Base-by-base conservation (phyloP, 2,797 vertebrate species). In the Erpetoichthys calabaricus region DNA sequence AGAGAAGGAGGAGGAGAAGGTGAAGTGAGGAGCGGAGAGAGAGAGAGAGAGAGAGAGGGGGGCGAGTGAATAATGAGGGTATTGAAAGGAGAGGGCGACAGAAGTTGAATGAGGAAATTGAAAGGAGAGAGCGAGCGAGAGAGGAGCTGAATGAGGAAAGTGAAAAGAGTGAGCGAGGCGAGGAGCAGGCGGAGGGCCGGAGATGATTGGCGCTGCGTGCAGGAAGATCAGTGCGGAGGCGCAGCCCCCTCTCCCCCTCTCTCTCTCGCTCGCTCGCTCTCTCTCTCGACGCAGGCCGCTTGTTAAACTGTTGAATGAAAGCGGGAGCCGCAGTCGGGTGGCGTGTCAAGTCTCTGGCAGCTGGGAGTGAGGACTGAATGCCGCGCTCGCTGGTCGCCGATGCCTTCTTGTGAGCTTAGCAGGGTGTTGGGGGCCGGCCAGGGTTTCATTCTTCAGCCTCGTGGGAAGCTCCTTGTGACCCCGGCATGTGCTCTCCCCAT, bases 401-500 rank as follows among this genome's bases (percentile, higher is more conserved):
- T 25, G 25, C 25, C 25, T 25, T 25, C 25, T 25, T 25, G 25
- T 25, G 25, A 25, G 25, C 25, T 25, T 25, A 25, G 25, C 25
- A 25, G 25, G 25, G 25, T 2, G 25, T 25, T 25, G 25, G 25
- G 25, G 25, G 25, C 25, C 25, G 25, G 25, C 25, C 25, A 25
- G 25, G 25, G 25, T 25, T 25, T 25, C 25, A 25, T 25, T 25
- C 25, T 25, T 25, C 25, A 25, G 25, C 77, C 65, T 61, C 55
- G 45, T 25, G 51, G 59, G 63, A 62, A 67, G 75, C 68, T 10
- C 46, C 44, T 6, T 61, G 56, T 49, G 51, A 50, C 51, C 68
- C 62, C 64, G 80, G 72, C 62, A 86, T 86, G 83, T 81, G 80
- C 76, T 80, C 72, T 44, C 51, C 58, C 25, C 44, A n/a, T 10